Conservation (phyloP, 2,113 vertebrate species). For the Poicephalus meyeri region DNA sequence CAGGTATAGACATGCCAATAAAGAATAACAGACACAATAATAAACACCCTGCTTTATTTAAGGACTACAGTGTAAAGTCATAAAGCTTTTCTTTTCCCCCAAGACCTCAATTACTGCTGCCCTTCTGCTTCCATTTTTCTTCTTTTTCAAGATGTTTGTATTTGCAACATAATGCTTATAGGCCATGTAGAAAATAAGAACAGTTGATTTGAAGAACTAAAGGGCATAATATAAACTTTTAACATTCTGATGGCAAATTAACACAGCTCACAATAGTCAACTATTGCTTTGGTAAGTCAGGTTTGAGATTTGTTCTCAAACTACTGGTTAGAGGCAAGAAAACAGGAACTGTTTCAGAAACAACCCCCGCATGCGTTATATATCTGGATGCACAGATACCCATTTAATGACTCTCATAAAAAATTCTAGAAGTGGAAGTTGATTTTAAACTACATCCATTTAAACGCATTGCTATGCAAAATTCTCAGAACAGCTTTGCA, state of each 20-base stretch:
- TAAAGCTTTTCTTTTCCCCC: neutral
- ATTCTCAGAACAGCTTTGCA: neutral
- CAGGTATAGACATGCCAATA: neutral
- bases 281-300: neutral
- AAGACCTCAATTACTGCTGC: neutral
- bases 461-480: neutral
- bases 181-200: constrained; percentile 20
- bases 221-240: neutral
- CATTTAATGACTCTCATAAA: neutral
- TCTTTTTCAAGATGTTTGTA: constrained; percentile 32
- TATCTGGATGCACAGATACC: neutral
- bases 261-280: neutral
- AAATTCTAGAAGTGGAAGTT: neutral
- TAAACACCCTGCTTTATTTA: constrained; percentile 13
- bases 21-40: neutral
- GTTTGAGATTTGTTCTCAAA: neutral
- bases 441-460: neutral
- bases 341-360: neutral
- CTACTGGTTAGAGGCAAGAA: neutral
- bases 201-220: constrained; percentile 13
- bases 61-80: neutral
- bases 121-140: neutral
- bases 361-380: neutral
- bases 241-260: constrained; percentile 32
- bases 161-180: constrained; percentile 41